Evolutionary conservation across 2,113 vertebrate species (phyloP).

Genomic region (Scartelaos histophorus): DNA sequence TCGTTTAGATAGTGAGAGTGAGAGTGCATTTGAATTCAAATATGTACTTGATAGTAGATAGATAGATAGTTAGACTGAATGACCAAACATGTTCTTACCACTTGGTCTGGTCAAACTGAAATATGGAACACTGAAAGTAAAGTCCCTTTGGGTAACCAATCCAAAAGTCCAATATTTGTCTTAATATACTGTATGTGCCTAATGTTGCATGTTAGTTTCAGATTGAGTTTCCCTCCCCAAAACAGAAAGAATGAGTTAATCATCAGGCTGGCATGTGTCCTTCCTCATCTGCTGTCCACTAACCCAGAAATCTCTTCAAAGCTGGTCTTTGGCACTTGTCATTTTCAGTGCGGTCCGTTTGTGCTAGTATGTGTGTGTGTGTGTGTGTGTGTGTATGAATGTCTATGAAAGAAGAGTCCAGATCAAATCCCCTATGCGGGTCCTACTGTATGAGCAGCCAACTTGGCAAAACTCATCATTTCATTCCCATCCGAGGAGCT

Average conservation of each 20-base stretch:
- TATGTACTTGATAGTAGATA: no score
- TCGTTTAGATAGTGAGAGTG: no score
- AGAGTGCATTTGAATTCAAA: no score
- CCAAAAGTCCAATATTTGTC: neutral
- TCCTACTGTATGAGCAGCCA: constrained; percentile 35
- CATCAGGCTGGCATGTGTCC: constrained; percentile 15
- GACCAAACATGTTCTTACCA: neutral
- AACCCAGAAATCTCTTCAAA: constrained; percentile 28
- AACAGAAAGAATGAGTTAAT: neutral
- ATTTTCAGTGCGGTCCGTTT: neutral
- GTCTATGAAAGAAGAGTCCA: constrained; percentile 42
- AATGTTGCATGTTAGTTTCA: neutral
- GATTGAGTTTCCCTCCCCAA: neutral
- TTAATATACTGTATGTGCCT: neutral
- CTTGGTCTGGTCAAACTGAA: neutral
- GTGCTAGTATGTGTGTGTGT: constrained; percentile 12
- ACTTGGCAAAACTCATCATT: constrained; percentile 50
- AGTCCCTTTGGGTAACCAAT: neutral
- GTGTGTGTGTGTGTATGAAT: constrained; percentile 26
- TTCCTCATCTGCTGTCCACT: constrained; percentile 12
- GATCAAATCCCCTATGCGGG: constrained; percentile 60
- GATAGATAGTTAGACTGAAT: neutral
- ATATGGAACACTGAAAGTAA: neutral
- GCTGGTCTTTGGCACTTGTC: constrained; percentile 16
- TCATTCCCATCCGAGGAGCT: constrained; percentile 43